Evolutionary conservation across 1,140 invertebrate species (phyloP).

Genomic region (Wasmannia auropunctata): DNA sequence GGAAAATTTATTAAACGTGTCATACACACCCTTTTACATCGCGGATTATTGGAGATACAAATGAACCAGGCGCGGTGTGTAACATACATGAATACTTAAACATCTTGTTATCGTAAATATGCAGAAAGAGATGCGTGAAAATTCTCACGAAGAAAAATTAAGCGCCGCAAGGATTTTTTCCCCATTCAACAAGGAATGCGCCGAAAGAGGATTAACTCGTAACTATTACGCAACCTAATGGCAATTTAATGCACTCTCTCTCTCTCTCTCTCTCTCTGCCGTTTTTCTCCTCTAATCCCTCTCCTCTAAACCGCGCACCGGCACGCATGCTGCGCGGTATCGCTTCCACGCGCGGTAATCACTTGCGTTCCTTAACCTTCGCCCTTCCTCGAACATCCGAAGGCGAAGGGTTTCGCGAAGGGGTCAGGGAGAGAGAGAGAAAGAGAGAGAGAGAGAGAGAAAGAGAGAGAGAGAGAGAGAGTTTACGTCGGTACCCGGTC

Average conservation of each 20-base stretch:
- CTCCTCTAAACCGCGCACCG: constrained; percentile 4
- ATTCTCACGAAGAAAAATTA: not conserved
- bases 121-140: not conserved
- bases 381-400: constrained; percentile 33
- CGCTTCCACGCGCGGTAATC: constrained; percentile 33
- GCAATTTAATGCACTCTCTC: not conserved
- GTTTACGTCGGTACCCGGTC: constrained; percentile 66
- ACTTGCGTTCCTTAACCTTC: constrained; percentile 54
- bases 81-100: not conserved
- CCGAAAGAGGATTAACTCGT: not conserved
- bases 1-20: not conserved
- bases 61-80: not conserved
- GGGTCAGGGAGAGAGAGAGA: constrained; percentile 72
- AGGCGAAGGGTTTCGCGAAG: constrained; percentile 68
- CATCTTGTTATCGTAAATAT: not conserved
- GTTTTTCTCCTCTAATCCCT: not conserved
- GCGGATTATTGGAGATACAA: not conserved
- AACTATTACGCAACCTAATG: not conserved
- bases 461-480: constrained; percentile 64
- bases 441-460: too few relatives aligned
- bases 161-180: too few relatives aligned
- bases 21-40: not conserved
- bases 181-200: not conserved
- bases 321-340: constrained; percentile 25
- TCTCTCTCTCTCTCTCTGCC: too few relatives aligned